A percentile compares a stretch with the other conserved stretches of the same genome.
Evolutionary conservation across 2,797 vertebrate species (phyloP).

Genomic region (Crax fasciolata): DNA sequence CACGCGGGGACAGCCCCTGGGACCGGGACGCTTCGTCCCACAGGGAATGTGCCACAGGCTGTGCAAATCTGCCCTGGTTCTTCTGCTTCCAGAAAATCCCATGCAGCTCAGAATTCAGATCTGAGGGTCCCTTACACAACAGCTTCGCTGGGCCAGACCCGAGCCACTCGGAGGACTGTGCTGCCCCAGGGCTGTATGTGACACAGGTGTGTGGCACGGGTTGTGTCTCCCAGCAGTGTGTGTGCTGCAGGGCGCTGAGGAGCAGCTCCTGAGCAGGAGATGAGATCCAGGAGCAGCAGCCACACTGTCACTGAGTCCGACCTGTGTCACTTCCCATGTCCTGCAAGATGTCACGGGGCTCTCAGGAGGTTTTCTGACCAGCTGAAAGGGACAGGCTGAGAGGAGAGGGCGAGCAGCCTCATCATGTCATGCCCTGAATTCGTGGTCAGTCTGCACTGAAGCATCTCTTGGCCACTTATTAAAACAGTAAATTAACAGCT

Average conservation of each 20-base stretch:
- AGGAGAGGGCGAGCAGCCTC: neutral
- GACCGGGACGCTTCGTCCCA: rapidly evolving
- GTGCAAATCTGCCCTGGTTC: neutral
- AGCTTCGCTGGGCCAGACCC: neutral
- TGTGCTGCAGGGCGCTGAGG: neutral
- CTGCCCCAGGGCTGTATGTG: neutral
- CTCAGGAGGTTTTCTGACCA: neutral
- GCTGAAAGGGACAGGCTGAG: neutral
- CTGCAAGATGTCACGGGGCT: neutral
- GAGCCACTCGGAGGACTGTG: rapidly evolving
- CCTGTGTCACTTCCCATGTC: neutral
- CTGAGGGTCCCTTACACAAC: neutral
- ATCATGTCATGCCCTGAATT: neutral
- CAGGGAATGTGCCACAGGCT: rapidly evolving
- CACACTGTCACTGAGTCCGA: neutral
- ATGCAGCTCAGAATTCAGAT: neutral
- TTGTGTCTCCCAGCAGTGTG: rapidly evolving
- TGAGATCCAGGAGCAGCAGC: rapidly evolving
- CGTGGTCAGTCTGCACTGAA: neutral
- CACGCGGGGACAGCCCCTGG: neutral
- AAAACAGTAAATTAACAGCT: neutral
- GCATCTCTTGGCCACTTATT: neutral
- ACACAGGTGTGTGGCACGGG: neutral
- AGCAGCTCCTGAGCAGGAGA: neutral
- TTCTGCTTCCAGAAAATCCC: neutral